Conservation (phyloP, 1,140 invertebrate genomes). For the Schlechtendalia chinensis region DNA sequence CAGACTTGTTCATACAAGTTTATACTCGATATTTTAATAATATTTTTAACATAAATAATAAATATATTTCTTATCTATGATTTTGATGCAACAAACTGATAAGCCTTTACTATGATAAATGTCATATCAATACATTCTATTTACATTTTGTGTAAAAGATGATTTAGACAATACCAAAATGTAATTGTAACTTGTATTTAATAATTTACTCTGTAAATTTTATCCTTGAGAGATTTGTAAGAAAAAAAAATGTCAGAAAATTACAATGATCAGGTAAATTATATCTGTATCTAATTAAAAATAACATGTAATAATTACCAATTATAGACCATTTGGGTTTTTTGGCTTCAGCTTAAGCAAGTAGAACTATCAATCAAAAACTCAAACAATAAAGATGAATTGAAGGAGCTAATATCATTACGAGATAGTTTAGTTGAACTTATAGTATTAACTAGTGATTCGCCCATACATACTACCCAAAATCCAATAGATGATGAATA, state of each 20-base stretch:
- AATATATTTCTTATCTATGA: too few species aligned
- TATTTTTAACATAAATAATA: too few species aligned
- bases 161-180: too few species aligned
- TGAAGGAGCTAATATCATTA: slow-evolving; percentile 18
- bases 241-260: slow-evolving; percentile 2
- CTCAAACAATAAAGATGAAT: not conserved
- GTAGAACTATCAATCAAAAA: slow-evolving; percentile 11
- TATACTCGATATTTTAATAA: too few species aligned
- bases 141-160: too few species aligned
- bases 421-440: slow-evolving; percentile 23
- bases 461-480: slow-evolving; percentile 30
- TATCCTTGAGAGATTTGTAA: not conserved
- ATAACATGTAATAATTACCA: not conserved
- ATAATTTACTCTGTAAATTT: not conserved
- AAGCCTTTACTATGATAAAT: too few species aligned
- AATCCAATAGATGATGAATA: slow-evolving; percentile 66
- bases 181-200: too few species aligned
- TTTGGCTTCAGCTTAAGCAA: slow-evolving; percentile 1
- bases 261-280: slow-evolving; percentile 3
- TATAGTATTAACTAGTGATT: slow-evolving; percentile 59
- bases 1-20: too few species aligned
- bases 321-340: not conserved
- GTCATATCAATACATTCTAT: too few species aligned
- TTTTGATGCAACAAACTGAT: too few species aligned
- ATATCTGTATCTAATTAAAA: not conserved